Percentiles rank a stretch among this genome's conserved stretches.
phyloP scores from a whole-genome alignment of 2,113 vertebrate species.

The Probosciger aterrimus region DNA sequence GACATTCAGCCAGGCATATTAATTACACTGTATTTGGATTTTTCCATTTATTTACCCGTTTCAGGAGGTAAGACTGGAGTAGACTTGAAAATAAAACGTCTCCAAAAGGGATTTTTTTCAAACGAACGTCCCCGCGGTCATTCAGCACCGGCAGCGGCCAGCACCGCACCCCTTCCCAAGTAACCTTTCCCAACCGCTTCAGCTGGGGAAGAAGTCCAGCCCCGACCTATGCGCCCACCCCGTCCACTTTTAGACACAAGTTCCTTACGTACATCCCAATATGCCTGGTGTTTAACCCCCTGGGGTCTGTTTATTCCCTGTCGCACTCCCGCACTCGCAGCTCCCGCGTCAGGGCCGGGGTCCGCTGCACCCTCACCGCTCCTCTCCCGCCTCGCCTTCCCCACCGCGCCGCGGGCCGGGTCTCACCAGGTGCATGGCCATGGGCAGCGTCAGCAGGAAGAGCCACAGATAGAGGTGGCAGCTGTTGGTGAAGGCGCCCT shows the following conservation, averaged over 20 bases:
- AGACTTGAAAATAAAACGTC: not conserved
- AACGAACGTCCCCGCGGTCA: not conserved
- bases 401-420: not conserved
- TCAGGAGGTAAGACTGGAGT: not conserved
- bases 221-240: accelerated
- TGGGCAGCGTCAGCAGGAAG: conserved; percentile 88
- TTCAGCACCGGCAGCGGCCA: not conserved
- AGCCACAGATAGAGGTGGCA: conserved; percentile 97
- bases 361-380: not conserved
- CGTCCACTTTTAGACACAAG: not conserved
- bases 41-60: not conserved
- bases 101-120: not conserved
- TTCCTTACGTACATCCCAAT: accelerated
- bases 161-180: not conserved
- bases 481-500: conserved; percentile 94
- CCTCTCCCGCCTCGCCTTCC: not conserved
- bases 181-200: not conserved
- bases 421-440: conserved; percentile 94
- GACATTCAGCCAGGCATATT: not conserved
- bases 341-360: not conserved
- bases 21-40: not conserved
- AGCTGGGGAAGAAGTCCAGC: too few species aligned
- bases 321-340: not conserved
- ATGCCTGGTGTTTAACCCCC: accelerated
- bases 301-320: not conserved